A percentile compares a stretch with the other conserved stretches of the same genome.
phyloP scores from a whole-genome alignment of 2,797 vertebrate genomes.

The Uromys caudimaculatus region DNA sequence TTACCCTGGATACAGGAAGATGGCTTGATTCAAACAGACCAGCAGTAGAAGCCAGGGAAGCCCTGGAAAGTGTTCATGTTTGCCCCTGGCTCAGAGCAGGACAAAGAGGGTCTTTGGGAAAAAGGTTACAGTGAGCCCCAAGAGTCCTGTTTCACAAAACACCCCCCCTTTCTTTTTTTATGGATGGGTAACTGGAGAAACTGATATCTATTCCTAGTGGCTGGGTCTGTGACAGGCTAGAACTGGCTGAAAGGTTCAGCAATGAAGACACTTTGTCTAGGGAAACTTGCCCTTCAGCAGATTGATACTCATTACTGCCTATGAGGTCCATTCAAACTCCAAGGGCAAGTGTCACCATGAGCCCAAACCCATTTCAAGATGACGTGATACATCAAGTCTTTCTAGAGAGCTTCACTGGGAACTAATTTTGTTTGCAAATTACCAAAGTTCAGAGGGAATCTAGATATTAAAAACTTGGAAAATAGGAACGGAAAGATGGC shows the following conservation, averaged over 20 bases:
- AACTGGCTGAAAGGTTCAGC: neutral
- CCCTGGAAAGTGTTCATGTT: rapidly evolving
- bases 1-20: neutral
- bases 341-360: neutral
- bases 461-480: neutral
- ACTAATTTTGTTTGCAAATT: constrained; percentile 22
- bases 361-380: neutral
- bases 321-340: neutral
- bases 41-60: neutral
- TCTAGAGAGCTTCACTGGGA: neutral
- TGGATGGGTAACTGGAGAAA: neutral
- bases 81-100: neutral
- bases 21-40: neutral
- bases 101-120: neutral
- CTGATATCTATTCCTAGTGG: neutral
- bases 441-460: constrained; percentile 14
- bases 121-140: neutral
- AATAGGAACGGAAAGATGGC: neutral
- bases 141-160: neutral
- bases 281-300: neutral
- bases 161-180: neutral
- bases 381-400: neutral
- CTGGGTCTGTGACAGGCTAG: neutral
- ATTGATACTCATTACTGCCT: rapidly evolving
- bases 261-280: neutral